These are phyloP conservation scores for Myiopsitta monachus DNA, from an alignment of 2,113 vertebrate genomes.

Conservation along the genomic window DNA sequence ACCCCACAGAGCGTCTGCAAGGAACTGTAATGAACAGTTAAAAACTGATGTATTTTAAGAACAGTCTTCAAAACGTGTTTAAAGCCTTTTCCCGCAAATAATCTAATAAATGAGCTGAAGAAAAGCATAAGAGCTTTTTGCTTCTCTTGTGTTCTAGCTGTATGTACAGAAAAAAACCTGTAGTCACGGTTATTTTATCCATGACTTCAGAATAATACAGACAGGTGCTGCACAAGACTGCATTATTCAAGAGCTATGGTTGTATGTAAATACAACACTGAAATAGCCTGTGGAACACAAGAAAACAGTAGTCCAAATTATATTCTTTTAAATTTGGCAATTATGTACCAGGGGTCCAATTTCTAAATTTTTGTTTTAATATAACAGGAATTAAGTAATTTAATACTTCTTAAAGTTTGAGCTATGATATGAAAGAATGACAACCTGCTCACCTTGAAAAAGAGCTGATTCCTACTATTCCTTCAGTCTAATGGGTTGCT, in stretches of 20 bases:
- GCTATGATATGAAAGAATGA: background rate
- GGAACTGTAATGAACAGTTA: background rate
- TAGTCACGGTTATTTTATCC: background rate
- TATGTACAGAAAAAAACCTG: background rate
- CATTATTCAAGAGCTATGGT: background rate
- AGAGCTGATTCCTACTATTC: background rate
- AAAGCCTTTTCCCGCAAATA: background rate
- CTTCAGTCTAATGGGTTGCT: background rate
- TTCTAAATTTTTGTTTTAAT: background rate
- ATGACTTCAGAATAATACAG: background rate
- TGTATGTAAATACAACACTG: background rate
- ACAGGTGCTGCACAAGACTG: background rate
- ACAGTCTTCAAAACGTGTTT: background rate
- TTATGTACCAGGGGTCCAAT: background rate
- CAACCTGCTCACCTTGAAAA: background rate
- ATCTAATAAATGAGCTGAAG: background rate
- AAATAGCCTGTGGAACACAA: background rate
- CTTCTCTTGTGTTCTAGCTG: background rate
- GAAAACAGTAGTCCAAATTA: background rate
- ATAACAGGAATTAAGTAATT: background rate
- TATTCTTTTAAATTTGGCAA: background rate
- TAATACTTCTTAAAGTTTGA: background rate
- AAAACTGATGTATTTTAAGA: background rate
- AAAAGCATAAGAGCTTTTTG: background rate
- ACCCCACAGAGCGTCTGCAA: background rate